Evolutionary conservation across 2,113 vertebrate genomes (phyloP).

Genomic region (Meriones unguiculatus): DNA sequence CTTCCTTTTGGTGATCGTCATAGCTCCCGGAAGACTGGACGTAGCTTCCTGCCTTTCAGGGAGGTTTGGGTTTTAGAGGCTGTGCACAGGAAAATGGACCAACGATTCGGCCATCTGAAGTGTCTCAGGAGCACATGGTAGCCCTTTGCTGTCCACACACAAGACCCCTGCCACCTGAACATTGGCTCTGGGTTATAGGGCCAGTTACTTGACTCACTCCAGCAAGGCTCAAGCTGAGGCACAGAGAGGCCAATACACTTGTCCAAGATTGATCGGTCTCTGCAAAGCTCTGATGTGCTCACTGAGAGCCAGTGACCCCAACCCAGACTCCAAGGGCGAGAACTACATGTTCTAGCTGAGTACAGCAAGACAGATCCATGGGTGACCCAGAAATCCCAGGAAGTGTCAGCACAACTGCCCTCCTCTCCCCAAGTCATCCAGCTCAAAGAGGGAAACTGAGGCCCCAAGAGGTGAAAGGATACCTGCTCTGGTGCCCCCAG

Average conservation of each 20-base stretch:
- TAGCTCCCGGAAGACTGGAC: background rate
- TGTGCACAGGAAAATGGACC: rapidly evolving
- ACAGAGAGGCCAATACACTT: background rate
- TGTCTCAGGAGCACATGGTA: background rate
- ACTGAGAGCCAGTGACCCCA: no score
- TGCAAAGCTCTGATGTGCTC: background rate
- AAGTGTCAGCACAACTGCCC: rapidly evolving
- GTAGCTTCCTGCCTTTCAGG: background rate
- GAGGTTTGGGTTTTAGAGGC: background rate
- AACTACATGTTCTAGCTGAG: rapidly evolving
- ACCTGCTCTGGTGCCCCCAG: rapidly evolving
- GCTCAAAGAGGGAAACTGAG: background rate
- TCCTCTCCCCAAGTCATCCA: background rate
- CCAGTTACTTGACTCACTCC: background rate
- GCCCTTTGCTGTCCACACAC: rapidly evolving
- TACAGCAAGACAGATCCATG: no score
- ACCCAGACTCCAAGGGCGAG: background rate
- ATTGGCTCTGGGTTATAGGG: no score
- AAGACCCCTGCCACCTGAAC: no score
- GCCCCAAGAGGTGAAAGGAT: rapidly evolving
- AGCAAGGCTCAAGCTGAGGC: background rate
- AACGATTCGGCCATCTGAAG: no score
- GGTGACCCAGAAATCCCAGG: rapidly evolving
- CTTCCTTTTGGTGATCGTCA: background rate
- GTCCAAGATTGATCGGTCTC: background rate